Base-by-base conservation (phyloP, 2,888 invertebrate species). In the Galeopsomyia nigrocyanea region DNA sequence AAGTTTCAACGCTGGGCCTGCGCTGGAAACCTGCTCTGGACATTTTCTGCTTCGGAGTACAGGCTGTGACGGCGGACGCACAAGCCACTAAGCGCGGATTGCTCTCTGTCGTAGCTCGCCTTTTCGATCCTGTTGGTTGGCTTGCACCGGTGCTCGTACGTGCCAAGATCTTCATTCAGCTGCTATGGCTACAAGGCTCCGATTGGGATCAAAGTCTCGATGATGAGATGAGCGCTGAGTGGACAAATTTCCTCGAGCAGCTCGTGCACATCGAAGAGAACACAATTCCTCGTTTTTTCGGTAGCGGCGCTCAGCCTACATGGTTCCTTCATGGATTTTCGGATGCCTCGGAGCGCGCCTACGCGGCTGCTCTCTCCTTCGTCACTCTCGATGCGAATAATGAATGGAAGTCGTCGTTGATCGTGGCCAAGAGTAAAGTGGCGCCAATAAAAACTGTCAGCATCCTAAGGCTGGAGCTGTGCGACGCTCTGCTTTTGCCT, bases 1-100 rank as follows among this genome's bases (percentile, higher is more conserved):
- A n/a, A n/a, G 61, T 68, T 9, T 68, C 61, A 2, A 60, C 68
- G 19, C 22, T 61, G 1, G 60, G 55, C 0, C 31, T 68, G n/a
- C 51, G 22, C 0, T 68, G 68, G 68, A 3, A 53, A 3, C 1
- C 51, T 19, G 13, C 26, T 0, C 50, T 51, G 16, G 67, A 67
- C 14, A 31, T 9, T 0, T 67, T 58, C 31, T 67, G 58, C 7
- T 58, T 58, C 9, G 39, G 31, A 51, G 17, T 55, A 1, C 31
- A 16, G 0, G 2, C 16, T 0, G 6, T 17, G 1, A n/a, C 0
- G 2, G 16, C 46, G 2, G 16, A 3, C 7, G 1, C 49, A 6
- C 21, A 22, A 1, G 22, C 50, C 16, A 19, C 49, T 7, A 61
- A 61, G 22, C 16, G 50, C 0, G 6, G n/a, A 17, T 50, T 62